Evolutionary conservation across 2,113 vertebrate species (phyloP), one percentile per base, ranked within the genome.

Genomic region (Mobula hypostoma): DNA sequence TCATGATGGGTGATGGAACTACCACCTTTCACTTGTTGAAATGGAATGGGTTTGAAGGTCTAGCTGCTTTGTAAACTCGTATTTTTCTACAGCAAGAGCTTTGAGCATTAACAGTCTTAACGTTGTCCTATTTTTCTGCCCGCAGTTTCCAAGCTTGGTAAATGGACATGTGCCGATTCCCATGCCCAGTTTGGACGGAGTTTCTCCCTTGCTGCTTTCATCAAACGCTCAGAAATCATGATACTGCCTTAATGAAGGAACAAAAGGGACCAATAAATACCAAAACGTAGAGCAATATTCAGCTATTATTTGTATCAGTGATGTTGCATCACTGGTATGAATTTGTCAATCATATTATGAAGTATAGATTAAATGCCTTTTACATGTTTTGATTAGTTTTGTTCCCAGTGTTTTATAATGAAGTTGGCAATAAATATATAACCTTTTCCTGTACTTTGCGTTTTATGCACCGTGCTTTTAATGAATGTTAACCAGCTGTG

Each of bases 71-170:
- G 17, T 74, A 70, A 70, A 12, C 8, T 70, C 9, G 11, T 0
- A 70, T 70, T 70, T 70, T 9, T 70, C 68, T 70, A 17, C 68
- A 15, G 68, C 12, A 11, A 70, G 11, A 15, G 68, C 68, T 70
- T 17, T 70, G 68, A 70, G 11, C 68, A 70, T 24, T 74, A 17
- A 32, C 7, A 48, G 29, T 32, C 95, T 94, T 95, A 95, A 95
- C 94, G 96, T 95, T 95, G 91, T 93, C 40, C 6, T 5, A 17
- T 90, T 95, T 94, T 95, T 95, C 95, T 94, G 95, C 94, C 95
- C 95, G 5, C 97, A 99, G 98, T 99, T 99, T 96, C 98, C 98
- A 95, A 98, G 97, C 95, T 97, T 99, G 96, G 97, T 99, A 74
- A 99, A 98, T 56, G 97, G 98, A 95, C 98, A 98, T 96, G 97